Conservation (phyloP, 2,113 vertebrate genomes). For the Ptyas mucosa region DNA sequence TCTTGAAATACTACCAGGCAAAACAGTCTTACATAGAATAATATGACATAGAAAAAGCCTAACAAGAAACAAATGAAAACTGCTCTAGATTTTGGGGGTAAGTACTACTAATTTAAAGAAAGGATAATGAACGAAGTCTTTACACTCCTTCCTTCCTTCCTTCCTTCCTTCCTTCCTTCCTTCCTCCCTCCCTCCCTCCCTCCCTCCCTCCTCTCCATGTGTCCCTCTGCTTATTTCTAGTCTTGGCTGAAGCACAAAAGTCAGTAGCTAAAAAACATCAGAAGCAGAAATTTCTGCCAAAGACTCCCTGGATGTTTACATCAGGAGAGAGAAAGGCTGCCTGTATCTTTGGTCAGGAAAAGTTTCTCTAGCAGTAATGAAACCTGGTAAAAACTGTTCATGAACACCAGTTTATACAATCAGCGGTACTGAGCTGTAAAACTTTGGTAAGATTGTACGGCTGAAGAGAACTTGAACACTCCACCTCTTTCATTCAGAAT, state of each 20-base stretch:
- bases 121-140: background rate
- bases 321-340: background rate
- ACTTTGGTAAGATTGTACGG: background rate
- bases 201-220: background rate
- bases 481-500: background rate
- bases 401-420: background rate
- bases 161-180: fast-evolving
- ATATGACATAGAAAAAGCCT: background rate
- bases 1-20: background rate
- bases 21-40: background rate
- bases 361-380: background rate
- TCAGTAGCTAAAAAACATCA: background rate
- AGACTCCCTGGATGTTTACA: background rate
- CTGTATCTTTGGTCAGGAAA: background rate
- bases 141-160: background rate
- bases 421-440: background rate
- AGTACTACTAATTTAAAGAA: background rate
- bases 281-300: background rate
- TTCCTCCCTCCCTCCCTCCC: too few species aligned
- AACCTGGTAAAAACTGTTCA: background rate
- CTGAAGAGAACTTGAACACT: background rate
- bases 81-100: background rate
- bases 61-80: background rate
- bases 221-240: background rate
- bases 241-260: background rate